Percentiles rank a stretch among this genome's conserved stretches.
Evolutionary conservation across 2,888 invertebrate species (phyloP).

Genomic region (Cremastobaeus sp.): DNA sequence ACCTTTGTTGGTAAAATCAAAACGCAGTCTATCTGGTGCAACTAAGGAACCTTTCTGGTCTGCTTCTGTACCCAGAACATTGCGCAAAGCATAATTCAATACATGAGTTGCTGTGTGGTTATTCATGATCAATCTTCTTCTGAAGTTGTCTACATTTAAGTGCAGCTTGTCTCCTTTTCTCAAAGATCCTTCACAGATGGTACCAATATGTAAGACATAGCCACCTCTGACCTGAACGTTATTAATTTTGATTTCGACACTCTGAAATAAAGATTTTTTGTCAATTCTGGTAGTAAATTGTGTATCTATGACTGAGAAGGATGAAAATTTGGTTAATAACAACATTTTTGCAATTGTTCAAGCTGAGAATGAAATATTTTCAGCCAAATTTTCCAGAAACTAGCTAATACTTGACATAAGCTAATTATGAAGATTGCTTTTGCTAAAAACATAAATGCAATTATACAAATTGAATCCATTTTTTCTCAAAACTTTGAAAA

Average conservation of each 20-base stretch:
- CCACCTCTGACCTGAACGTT: slow-evolving; percentile 97
- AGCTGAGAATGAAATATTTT: too few relatives aligned
- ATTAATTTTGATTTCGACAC: slow-evolving; percentile 93
- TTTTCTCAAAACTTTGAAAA: too few relatives aligned
- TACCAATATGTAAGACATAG: slow-evolving; percentile 95
- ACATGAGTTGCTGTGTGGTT: slow-evolving; percentile 99
- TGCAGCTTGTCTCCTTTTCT: slow-evolving; percentile 91
- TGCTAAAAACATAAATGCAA: too few relatives aligned
- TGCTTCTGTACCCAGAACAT: slow-evolving; percentile 92
- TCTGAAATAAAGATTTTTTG: too few relatives aligned
- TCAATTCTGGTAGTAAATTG: too few relatives aligned
- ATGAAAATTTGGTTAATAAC: too few relatives aligned
- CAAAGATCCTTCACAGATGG: slow-evolving; percentile 87
- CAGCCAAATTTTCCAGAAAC: too few relatives aligned
- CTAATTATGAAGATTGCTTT: too few relatives aligned
- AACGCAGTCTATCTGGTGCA: slow-evolving; percentile 96
- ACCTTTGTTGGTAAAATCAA: slow-evolving; percentile 96
- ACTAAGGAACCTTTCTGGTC: slow-evolving; percentile 98
- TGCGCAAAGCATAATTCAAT: slow-evolving; percentile 94
- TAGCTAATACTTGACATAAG: too few relatives aligned
- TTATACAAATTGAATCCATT: too few relatives aligned
- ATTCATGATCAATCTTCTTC: slow-evolving; percentile 96
- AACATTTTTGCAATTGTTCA: too few relatives aligned
- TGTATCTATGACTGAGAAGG: too few relatives aligned
- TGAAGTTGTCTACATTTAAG: slow-evolving; percentile 89